phyloP scores from a whole-genome alignment of 2,797 vertebrate genomes.

The Philypnodon macrostomus region DNA sequence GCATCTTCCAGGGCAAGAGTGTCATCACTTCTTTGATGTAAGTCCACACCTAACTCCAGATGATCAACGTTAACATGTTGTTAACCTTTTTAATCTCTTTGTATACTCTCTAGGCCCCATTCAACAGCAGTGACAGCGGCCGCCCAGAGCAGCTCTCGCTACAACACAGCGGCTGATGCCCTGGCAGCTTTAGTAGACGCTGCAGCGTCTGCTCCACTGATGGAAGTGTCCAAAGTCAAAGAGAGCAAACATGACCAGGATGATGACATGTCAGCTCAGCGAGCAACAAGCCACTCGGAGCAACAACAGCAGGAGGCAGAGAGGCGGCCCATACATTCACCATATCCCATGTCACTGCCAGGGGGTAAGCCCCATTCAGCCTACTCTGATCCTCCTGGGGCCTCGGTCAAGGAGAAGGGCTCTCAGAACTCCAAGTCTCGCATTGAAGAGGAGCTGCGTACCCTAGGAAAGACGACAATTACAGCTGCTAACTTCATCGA shows the following conservation, averaged over 20 bases:
- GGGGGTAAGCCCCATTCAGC: slow-evolving; percentile 84
- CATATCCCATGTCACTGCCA: slow-evolving; percentile 84
- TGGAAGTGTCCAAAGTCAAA: slow-evolving; percentile 91
- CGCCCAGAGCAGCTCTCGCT: slow-evolving; percentile 85
- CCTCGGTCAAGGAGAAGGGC: slow-evolving; percentile 85
- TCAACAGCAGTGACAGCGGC: slow-evolving; percentile 53
- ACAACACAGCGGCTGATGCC: slow-evolving; percentile 92
- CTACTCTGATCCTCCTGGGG: slow-evolving; percentile 78
- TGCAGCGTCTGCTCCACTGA: slow-evolving; percentile 90
- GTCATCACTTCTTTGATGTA: slow-evolving; percentile 96
- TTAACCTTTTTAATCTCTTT: slow-evolving; percentile 5
- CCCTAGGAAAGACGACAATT: slow-evolving; percentile 96
- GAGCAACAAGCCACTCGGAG: slow-evolving; percentile 78
- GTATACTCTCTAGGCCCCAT: slow-evolving; percentile 71
- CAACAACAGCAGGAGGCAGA: slow-evolving; percentile 84
- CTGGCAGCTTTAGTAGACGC: slow-evolving; percentile 94
- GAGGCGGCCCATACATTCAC: slow-evolving; percentile 85
- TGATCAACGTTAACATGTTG: too few species aligned
- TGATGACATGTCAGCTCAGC: slow-evolving; percentile 78
- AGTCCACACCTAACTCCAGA: slow-evolving; percentile 48
- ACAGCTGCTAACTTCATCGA: slow-evolving; percentile 99
- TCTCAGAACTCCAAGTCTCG: slow-evolving; percentile 89
- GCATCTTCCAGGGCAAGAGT: slow-evolving; percentile 96
- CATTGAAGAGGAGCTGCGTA: slow-evolving; percentile 96
- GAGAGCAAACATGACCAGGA: slow-evolving; percentile 89